Conservation (phyloP, 2,797 vertebrate genomes). For the Xenopus petersii region DNA sequence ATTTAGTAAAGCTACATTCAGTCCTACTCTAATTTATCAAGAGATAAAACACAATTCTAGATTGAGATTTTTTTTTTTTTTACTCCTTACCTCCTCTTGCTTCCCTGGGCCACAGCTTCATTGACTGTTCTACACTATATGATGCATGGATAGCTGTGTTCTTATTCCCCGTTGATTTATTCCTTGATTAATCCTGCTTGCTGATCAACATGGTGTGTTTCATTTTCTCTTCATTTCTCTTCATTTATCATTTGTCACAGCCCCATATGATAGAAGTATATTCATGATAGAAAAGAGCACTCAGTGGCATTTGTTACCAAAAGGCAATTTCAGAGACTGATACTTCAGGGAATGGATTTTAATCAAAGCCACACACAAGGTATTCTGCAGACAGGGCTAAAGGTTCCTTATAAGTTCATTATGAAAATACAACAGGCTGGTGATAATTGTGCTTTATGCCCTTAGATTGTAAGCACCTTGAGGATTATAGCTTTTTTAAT, state of each 20-base stretch:
- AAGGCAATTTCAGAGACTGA: too few relatives aligned
- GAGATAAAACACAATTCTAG: too few relatives aligned
- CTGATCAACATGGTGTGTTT: constrained; percentile 33
- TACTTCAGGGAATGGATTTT: too few relatives aligned
- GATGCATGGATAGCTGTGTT: constrained; percentile 37
- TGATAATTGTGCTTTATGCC: too few relatives aligned
- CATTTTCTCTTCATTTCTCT: constrained; percentile 12
- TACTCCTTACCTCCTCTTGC: constrained; percentile 26
- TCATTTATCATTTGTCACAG: constrained; percentile 34
- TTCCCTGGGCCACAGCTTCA: constrained; percentile 24
- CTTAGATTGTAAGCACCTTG: too few relatives aligned
- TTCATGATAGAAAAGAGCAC: neutral
- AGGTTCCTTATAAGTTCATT: too few relatives aligned
- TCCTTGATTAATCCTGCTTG: constrained; percentile 37
- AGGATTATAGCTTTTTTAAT: too few relatives aligned
- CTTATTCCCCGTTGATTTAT: constrained; percentile 40
- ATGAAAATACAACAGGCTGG: too few relatives aligned
- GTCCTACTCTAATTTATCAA: neutral
- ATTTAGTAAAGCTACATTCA: constrained; percentile 3
- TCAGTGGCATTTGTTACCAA: constrained; percentile 3
- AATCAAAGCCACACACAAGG: too few relatives aligned
- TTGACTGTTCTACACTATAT: constrained; percentile 37
- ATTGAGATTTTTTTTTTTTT: too few relatives aligned
- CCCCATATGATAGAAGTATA: neutral
- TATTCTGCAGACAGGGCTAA: too few relatives aligned